A percentile compares a stretch with the other conserved stretches of the same genome.
These are phyloP conservation scores for Temnothorax unifasciatus DNA, from an alignment of 2,888 invertebrate genomes.

Conservation along the genomic window DNA sequence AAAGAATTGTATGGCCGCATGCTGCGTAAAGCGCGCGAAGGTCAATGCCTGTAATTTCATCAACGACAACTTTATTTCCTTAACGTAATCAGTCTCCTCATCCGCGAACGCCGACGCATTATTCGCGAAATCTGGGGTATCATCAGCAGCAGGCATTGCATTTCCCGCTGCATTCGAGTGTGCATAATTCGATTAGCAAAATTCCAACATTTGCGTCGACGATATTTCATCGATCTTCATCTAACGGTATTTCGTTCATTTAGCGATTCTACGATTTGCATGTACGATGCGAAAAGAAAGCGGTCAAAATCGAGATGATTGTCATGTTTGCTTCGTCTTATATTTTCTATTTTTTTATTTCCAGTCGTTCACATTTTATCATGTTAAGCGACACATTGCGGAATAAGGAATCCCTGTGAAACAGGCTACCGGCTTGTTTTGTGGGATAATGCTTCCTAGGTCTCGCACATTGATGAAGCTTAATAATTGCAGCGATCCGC, in stretches of 20 bases:
- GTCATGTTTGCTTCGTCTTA: background rate
- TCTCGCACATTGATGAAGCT: background rate
- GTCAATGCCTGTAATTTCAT: background rate
- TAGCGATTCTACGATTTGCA: background rate
- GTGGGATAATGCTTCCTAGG: background rate
- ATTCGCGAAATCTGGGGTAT: background rate
- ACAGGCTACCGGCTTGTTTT: background rate
- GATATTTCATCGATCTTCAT: background rate
- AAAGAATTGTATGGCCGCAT: background rate
- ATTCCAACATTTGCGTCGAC: background rate
- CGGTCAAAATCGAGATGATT: background rate
- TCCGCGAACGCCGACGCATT: background rate
- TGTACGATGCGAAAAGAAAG: background rate
- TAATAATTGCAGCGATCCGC: background rate
- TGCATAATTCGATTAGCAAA: constrained; percentile 21
- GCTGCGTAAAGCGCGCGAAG: constrained; percentile 4
- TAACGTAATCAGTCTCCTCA: constrained; percentile 1
- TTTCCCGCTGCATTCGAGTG: background rate
- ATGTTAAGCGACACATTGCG: background rate
- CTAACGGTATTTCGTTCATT: background rate
- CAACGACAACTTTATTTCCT: constrained; percentile 14
- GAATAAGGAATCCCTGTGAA: background rate
- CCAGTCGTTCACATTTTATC: too few species aligned
- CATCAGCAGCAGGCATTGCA: background rate
- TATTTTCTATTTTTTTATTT: background rate